Percentiles rank a stretch among this genome's conserved stretches.
phyloP scores from a whole-genome alignment of 2,888 invertebrate genomes.

The Physocephala rufipes region DNA sequence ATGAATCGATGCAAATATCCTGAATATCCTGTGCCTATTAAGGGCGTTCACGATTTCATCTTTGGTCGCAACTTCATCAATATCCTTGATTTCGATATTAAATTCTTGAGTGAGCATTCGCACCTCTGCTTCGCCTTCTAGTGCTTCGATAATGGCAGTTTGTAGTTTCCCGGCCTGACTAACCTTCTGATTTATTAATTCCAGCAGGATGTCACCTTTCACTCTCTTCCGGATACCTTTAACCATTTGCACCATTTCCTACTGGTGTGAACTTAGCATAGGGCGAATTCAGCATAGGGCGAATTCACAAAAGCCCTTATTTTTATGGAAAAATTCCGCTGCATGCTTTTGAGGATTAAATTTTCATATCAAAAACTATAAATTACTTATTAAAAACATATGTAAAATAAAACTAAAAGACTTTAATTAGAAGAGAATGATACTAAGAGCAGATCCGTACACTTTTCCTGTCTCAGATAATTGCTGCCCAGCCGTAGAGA shows the following conservation, averaged over 20 bases:
- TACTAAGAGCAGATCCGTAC: no score
- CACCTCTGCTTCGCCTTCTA: neutral
- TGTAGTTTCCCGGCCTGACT: constrained; percentile 2
- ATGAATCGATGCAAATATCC: neutral
- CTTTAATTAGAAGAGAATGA: no score
- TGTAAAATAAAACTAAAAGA: no score
- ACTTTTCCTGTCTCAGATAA: no score
- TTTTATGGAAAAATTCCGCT: no score
- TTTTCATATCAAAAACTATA: no score
- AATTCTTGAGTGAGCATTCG: constrained; percentile 1
- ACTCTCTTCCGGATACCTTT: neutral
- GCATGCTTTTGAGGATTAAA: no score
- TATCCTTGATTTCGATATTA: constrained; percentile 2
- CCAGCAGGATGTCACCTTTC: constrained; percentile 1
- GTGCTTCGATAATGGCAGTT: neutral
- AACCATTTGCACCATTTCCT: constrained; percentile 5
- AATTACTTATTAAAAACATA: no score
- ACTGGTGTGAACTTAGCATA: no score
- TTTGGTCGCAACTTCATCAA: constrained; percentile 1
- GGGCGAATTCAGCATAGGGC: no score
- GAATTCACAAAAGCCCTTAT: no score
- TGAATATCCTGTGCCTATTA: neutral
- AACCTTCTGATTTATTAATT: neutral
- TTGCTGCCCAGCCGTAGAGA: no score
- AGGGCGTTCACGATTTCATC: neutral